phyloP scores from a whole-genome alignment of 2,888 invertebrate species.

The Vanessa cardui region DNA sequence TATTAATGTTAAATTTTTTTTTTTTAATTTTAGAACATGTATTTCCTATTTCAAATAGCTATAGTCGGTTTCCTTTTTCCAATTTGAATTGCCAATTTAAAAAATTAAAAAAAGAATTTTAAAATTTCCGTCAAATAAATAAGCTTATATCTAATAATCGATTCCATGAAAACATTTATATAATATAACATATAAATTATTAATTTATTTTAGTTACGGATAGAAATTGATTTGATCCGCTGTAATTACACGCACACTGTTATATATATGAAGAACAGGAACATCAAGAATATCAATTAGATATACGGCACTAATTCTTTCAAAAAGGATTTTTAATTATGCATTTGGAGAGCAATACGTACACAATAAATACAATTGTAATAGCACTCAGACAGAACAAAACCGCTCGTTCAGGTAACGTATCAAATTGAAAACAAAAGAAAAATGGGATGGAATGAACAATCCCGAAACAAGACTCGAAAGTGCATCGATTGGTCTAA shows the following conservation, averaged over 20 bases:
- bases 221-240: not conserved
- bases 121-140: too few relatives aligned
- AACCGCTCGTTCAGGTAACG: slow-evolving; percentile 47
- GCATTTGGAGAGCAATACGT: slow-evolving; percentile 43
- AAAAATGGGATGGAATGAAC: slow-evolving; percentile 51
- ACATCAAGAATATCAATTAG: slow-evolving; percentile 35
- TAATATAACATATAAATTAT: too few relatives aligned
- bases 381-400: slow-evolving; percentile 54
- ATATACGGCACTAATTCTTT: slow-evolving; percentile 41
- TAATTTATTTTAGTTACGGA: not conserved
- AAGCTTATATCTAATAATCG: too few relatives aligned
- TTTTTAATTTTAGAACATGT: too few relatives aligned
- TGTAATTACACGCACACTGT: not conserved
- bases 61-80: too few relatives aligned
- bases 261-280: slow-evolving; percentile 2
- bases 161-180: too few relatives aligned
- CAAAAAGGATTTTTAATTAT: slow-evolving; percentile 44
- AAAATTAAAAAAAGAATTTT: too few relatives aligned
- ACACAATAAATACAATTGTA: slow-evolving; percentile 48
- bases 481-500: slow-evolving; percentile 54
- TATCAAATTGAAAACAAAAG: slow-evolving; percentile 52
- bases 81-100: too few relatives aligned
- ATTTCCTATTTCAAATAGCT: too few relatives aligned
- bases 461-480: slow-evolving; percentile 54
- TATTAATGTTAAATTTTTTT: not conserved